These are phyloP conservation scores for Brachionus manjavacas DNA, from an alignment of 1,140 invertebrate species.

Conservation along the genomic window DNA sequence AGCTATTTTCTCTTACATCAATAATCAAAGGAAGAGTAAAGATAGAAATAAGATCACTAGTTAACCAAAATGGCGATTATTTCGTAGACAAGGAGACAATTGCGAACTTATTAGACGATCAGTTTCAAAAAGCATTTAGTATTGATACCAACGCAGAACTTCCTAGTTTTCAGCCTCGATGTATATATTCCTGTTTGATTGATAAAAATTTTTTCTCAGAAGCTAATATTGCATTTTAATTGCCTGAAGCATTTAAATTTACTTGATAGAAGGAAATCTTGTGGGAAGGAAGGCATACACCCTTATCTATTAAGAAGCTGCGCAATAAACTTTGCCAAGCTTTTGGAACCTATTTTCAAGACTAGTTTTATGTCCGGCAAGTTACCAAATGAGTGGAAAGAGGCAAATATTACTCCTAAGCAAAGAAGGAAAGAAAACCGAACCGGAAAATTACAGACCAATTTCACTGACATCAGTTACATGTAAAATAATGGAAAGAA, in stretches of 20 bases:
- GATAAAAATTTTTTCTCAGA: not conserved
- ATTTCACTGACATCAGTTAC: conserved; percentile 14
- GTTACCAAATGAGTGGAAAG: not conserved
- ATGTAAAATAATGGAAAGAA: conserved; percentile 37
- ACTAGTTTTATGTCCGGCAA: not conserved
- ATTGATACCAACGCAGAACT: no score
- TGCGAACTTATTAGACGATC: no score
- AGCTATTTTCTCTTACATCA: no score
- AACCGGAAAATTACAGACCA: conserved; percentile 32
- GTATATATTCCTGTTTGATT: not conserved
- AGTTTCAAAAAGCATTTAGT: no score
- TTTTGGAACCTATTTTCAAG: not conserved
- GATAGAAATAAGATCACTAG: no score
- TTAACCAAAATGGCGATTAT: no score
- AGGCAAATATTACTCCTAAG: conserved; percentile 9
- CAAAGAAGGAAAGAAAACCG: not conserved
- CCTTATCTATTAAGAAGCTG: not conserved
- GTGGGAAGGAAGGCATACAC: not conserved
- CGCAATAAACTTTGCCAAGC: not conserved
- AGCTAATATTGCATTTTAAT: no score
- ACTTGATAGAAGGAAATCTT: not conserved
- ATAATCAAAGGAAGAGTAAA: no score
- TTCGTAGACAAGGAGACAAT: no score
- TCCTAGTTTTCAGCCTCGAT: no score
- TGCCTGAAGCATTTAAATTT: not conserved